phyloP scores from a whole-genome alignment of 2,888 invertebrate genomes.

The Embidobia sp. region DNA sequence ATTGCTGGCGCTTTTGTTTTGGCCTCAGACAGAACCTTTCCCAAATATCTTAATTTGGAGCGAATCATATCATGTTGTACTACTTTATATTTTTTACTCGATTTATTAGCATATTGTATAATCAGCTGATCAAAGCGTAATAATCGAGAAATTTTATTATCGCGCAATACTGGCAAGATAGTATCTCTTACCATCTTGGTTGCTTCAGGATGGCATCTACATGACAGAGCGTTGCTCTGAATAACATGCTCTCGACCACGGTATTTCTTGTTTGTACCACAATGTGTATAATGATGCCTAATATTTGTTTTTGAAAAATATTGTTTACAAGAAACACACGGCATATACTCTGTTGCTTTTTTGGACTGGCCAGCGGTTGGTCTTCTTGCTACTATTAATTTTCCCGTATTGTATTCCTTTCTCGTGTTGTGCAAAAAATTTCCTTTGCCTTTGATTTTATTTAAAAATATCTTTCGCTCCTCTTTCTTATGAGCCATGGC shows the following conservation, averaged over 20 bases:
- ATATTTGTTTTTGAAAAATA: constrained; percentile 59
- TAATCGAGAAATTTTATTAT: constrained; percentile 15
- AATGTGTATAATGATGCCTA: constrained; percentile 41
- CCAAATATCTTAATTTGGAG: constrained; percentile 11
- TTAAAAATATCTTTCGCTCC: background rate
- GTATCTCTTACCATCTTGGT: background rate
- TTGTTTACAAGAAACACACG: constrained; percentile 63
- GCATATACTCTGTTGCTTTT: constrained; percentile 42
- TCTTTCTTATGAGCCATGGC: background rate
- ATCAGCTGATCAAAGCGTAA: constrained; percentile 19
- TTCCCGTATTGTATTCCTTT: constrained; percentile 58
- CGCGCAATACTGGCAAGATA: background rate
- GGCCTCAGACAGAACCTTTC: constrained; percentile 21
- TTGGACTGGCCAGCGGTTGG: constrained; percentile 18
- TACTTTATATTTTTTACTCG: constrained; percentile 29
- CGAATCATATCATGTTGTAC: constrained; percentile 14
- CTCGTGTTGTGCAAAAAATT: constrained; percentile 64
- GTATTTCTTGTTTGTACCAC: constrained; percentile 2
- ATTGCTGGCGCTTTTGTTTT: background rate
- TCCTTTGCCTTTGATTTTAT: constrained; percentile 46
- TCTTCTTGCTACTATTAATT: constrained; percentile 64
- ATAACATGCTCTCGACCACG: background rate
- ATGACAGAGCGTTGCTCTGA: background rate
- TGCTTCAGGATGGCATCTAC: constrained; percentile 2
- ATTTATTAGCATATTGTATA: constrained; percentile 19